Evolutionary conservation across 2,113 vertebrate genomes (phyloP).

Genomic region (Xyrauchen texanus): DNA sequence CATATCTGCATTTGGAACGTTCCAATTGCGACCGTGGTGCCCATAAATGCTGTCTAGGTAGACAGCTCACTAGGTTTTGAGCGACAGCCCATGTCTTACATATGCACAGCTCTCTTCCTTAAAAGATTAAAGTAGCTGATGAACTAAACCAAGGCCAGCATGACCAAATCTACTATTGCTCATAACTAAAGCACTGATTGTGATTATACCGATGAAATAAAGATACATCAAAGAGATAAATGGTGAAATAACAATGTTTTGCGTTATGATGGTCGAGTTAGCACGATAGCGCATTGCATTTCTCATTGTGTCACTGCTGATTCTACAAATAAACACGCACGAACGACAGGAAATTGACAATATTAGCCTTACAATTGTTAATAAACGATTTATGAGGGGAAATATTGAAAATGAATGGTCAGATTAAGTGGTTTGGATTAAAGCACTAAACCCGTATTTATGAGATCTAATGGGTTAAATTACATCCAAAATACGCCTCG

Average conservation of each 20-base stretch:
- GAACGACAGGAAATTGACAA: background rate
- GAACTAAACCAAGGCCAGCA: conserved; percentile 8
- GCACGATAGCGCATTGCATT: conserved; percentile 22
- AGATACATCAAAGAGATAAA: background rate
- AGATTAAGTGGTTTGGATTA: background rate
- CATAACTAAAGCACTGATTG: background rate
- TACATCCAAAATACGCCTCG: background rate
- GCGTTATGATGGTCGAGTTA: background rate
- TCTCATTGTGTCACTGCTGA: conserved; percentile 7
- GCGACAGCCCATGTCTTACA: conserved; percentile 6
- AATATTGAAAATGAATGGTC: background rate
- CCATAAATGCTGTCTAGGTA: background rate
- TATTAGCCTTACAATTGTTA: background rate
- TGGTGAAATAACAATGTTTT: background rate
- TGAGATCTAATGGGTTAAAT: background rate
- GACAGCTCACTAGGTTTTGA: background rate
- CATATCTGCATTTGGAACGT: background rate
- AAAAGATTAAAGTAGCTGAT: conserved; percentile 30
- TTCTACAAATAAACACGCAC: background rate
- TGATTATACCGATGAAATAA: background rate
- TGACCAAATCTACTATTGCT: background rate
- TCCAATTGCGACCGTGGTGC: background rate
- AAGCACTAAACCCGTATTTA: conserved; percentile 3
- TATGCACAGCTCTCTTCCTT: conserved; percentile 23
- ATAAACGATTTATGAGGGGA: background rate